phyloP scores from a whole-genome alignment of 2,113 vertebrate species.

The Phoenicopterus ruber region DNA sequence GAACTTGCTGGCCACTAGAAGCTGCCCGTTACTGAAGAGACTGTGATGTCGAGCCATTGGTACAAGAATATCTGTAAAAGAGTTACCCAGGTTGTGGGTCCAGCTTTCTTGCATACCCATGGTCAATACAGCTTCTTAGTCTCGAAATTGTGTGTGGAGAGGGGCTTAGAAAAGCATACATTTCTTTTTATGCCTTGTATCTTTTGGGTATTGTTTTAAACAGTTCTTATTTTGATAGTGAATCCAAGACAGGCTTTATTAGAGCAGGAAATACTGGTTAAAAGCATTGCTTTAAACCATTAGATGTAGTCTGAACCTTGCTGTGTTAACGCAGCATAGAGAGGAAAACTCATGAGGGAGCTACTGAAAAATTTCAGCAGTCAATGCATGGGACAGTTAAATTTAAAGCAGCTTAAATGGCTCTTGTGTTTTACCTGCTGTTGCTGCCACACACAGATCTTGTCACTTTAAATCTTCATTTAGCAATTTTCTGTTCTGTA shows the following conservation, averaged over 20 bases:
- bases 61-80: not conserved
- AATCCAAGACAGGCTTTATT: not conserved
- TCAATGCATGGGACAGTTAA: not conserved
- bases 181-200: not conserved
- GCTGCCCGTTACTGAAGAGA: not conserved
- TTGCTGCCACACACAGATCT: constrained; percentile 17
- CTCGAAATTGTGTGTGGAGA: not conserved
- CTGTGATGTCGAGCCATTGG: not conserved
- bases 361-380: not conserved
- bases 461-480: constrained; percentile 60
- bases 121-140: not conserved
- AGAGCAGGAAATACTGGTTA: not conserved
- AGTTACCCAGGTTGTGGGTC: not conserved
- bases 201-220: not conserved
- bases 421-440: constrained; percentile 15
- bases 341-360: not conserved
- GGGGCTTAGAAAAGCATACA: not conserved
- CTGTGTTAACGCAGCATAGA: not conserved
- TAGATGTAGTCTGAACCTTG: not conserved
- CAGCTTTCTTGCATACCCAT: not conserved
- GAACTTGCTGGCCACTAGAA: not conserved
- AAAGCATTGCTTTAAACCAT: not conserved
- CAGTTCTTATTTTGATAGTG: not conserved
- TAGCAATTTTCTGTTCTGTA: constrained; percentile 47
- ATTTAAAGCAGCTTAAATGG: constrained; percentile 35